Base-by-base conservation (phyloP, 2,797 vertebrate genomes). In the Coregonus suidteri region DNA sequence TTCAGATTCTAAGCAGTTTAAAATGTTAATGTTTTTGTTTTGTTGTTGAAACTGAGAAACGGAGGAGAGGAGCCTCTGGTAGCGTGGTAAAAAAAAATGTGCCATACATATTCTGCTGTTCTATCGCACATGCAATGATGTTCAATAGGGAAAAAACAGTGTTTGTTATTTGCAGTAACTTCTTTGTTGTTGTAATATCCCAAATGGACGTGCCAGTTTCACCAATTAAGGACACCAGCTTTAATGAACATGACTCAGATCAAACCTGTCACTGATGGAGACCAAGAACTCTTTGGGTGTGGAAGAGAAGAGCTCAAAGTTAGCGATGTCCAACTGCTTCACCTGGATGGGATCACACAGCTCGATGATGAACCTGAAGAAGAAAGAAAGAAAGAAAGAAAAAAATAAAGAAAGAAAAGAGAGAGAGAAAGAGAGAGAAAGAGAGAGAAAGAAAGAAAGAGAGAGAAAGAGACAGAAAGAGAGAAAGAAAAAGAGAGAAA, bases 291-390 rank as follows among this genome's bases (percentile, higher is more conserved):
- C 98, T 93, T 97, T 98, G 67, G 98, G 98, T 82, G 97, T 99
- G n/a, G 98, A 99, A 59, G 98, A 99, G 92, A 99, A 99, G 75
- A 99, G 96, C 85, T 99, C 98, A 86, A 98, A 99, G 90, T 99
- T 99, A 79, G 98, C 98, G 41, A 99, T 98, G 90, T 99, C 98
- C 91, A 99, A 81, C 87, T 99, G 98, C 86, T 98, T 98, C 86
- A 99, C 91, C 94, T 99, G 98, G 88, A 99, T 96, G 87, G 97
- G 97, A 90, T 99, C 98, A 94, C 98, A 99, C 81, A 99, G 96
- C 91, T 99, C 98, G 86, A 99, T 97, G 88, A 99, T 95, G 92
- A 99, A 98, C 98, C 98, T 99, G 78, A 84, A 4, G 76, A 73
- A 62, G 5, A 31, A 16, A 65, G 25, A 25, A 25, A 25, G 25